These are phyloP conservation scores for Stenurella melanura DNA, from an alignment of 2,888 invertebrate species.

Conservation along the genomic window DNA sequence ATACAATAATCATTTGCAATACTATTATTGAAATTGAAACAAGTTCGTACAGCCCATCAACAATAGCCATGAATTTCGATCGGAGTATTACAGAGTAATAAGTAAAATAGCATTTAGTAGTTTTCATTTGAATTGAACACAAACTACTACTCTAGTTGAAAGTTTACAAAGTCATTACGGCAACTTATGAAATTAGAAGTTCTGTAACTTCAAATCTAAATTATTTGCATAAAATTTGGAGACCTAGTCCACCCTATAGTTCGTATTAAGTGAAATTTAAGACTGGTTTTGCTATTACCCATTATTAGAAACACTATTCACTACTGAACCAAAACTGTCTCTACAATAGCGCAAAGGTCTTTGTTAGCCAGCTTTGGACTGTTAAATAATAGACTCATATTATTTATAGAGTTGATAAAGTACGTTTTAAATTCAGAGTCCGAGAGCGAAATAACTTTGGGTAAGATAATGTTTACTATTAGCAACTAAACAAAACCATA, in stretches of 20 bases:
- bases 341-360: slow-evolving; percentile 15
- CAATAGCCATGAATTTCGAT: too few species aligned
- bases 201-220: too few species aligned
- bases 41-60: too few species aligned
- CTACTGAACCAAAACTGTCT: slow-evolving; percentile 19
- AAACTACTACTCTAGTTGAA: too few species aligned
- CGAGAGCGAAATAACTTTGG: neutral
- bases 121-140: too few species aligned
- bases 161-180: too few species aligned
- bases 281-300: neutral
- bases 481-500: slow-evolving; percentile 9
- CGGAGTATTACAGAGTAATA: too few species aligned
- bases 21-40: too few species aligned
- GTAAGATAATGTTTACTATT: neutral
- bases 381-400: slow-evolving; percentile 34
- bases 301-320: slow-evolving; percentile 10
- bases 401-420: slow-evolving; percentile 34
- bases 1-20: too few species aligned
- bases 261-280: neutral
- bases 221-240: too few species aligned
- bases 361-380: slow-evolving; percentile 25
- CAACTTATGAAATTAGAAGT: too few species aligned
- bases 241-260: neutral
- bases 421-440: neutral
- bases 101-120: too few species aligned